phyloP scores from a whole-genome alignment of 2,888 invertebrate species.

The Tholera decimalis region DNA sequence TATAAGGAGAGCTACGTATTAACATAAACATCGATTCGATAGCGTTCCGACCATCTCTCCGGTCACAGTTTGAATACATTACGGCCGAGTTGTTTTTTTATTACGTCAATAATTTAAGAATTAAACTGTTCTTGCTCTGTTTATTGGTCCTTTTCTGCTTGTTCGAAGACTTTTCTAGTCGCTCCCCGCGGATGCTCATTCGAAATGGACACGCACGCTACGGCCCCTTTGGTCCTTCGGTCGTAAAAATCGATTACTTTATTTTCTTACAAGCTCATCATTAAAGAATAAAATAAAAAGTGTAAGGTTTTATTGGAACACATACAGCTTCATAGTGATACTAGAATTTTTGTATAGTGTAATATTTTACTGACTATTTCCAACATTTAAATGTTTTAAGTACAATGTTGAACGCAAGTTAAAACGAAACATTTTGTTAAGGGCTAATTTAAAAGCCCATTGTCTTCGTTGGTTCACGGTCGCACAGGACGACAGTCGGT shows the following conservation, averaged over 20 bases:
- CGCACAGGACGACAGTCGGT: constrained; percentile 76
- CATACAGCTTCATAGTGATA: constrained; percentile 60
- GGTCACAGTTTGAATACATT: constrained; percentile 87
- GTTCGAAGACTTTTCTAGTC: constrained; percentile 61
- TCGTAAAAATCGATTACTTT: constrained; percentile 84
- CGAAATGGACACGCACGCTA: constrained; percentile 63
- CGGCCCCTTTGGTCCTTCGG: constrained; percentile 66
- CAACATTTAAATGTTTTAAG: constrained; percentile 37
- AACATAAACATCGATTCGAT: constrained; percentile 87
- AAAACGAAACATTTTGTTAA: constrained; percentile 56
- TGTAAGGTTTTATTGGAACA: constrained; percentile 66
- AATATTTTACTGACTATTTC: constrained; percentile 31
- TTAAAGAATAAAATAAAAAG: constrained; percentile 71
- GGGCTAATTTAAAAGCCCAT: constrained; percentile 64
- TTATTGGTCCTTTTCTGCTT: constrained; percentile 69
- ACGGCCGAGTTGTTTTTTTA: constrained; percentile 83
- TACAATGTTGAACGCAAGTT: constrained; percentile 27
- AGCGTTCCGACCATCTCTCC: constrained; percentile 79
- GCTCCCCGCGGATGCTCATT: constrained; percentile 70
- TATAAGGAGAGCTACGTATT: constrained; percentile 81
- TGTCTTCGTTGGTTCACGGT: constrained; percentile 72
- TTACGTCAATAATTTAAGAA: constrained; percentile 85
- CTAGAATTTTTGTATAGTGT: constrained; percentile 38
- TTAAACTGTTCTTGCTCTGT: constrained; percentile 79
- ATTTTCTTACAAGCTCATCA: constrained; percentile 74